Percentiles rank a stretch among this genome's conserved stretches.
These are phyloP conservation scores for Drosophila melanica DNA, from an alignment of 1,140 invertebrate genomes.

Conservation along the genomic window DNA sequence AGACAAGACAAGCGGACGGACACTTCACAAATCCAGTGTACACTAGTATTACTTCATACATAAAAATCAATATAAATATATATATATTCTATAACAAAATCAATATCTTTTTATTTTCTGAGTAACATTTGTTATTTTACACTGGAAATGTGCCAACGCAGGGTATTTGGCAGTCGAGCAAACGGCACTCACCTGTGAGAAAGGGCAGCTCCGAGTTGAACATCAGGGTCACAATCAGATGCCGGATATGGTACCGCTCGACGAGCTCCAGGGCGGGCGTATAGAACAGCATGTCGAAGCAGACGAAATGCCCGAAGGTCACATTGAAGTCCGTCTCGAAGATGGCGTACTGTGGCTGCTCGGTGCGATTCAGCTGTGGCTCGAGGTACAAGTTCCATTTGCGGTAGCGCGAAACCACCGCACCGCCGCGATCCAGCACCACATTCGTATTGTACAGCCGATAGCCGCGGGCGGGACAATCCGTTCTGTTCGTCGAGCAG, in stretches of 20 bases:
- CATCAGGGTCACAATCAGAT: constrained; percentile 89
- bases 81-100: too few relatives aligned
- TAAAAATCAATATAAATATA: too few relatives aligned
- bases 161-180: background rate
- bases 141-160: background rate
- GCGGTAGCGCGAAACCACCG: constrained; percentile 87
- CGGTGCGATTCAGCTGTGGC: constrained; percentile 55
- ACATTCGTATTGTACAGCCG: constrained; percentile 89
- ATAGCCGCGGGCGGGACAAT: constrained; percentile 72
- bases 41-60: too few relatives aligned
- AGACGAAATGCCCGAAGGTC: constrained; percentile 91
- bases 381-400: constrained; percentile 89
- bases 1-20: too few relatives aligned
- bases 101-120: too few relatives aligned
- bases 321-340: constrained; percentile 93
- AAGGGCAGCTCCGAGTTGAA: constrained; percentile 91
- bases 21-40: too few relatives aligned
- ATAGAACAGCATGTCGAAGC: constrained; percentile 91
- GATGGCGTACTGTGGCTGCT: constrained; percentile 84
- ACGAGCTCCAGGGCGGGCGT: constrained; percentile 85
- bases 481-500: constrained; percentile 62
- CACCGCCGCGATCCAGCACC: constrained; percentile 87
- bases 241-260: constrained; percentile 84
- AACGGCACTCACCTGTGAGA: constrained; percentile 86
- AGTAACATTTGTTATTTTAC: too few relatives aligned